phyloP scores from a whole-genome alignment of 2,888 invertebrate species.

The Dorcus parallelipipedus region DNA sequence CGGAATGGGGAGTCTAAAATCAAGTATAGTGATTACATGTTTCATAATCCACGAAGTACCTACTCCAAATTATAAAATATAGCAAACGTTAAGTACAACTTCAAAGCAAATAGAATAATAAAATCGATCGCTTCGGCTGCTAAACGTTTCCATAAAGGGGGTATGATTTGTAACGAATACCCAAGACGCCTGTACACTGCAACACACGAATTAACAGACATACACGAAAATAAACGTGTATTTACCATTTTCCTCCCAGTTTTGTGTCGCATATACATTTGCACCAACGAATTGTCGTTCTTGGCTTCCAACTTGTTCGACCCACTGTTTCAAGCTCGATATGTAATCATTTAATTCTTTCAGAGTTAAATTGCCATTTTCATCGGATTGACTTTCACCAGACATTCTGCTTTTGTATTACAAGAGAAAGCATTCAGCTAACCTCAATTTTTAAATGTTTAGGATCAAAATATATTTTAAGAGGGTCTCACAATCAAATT shows the following conservation, averaged over 20 bases:
- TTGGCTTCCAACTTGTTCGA: constrained; percentile 9
- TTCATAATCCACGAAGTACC: not conserved
- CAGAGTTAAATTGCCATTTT: constrained; percentile 6
- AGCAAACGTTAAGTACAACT: constrained; percentile 76
- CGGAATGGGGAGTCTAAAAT: constrained; percentile 38
- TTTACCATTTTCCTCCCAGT: not conserved
- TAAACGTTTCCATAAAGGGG: constrained; percentile 85
- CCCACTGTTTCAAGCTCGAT: constrained; percentile 11
- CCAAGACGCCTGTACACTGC: constrained; percentile 42
- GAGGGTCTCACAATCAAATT: too few relatives aligned
- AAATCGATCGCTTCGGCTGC: constrained; percentile 87
- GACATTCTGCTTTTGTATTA: not conserved
- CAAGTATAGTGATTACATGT: constrained; percentile 33
- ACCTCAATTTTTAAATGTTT: too few relatives aligned
- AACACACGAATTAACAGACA: constrained; percentile 5
- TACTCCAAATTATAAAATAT: constrained; percentile 69
- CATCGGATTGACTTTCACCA: not conserved
- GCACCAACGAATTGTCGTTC: constrained; percentile 10
- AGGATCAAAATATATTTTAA: too few relatives aligned
- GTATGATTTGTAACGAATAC: constrained; percentile 74
- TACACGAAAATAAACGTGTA: not conserved
- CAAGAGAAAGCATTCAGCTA: too few relatives aligned
- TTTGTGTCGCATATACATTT: not conserved
- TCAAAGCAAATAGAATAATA: constrained; percentile 75
- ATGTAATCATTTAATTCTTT: constrained; percentile 14